These are phyloP conservation scores for Rhynchonema sp. DNA, from an alignment of 2,888 invertebrate species.

Conservation along the genomic window DNA sequence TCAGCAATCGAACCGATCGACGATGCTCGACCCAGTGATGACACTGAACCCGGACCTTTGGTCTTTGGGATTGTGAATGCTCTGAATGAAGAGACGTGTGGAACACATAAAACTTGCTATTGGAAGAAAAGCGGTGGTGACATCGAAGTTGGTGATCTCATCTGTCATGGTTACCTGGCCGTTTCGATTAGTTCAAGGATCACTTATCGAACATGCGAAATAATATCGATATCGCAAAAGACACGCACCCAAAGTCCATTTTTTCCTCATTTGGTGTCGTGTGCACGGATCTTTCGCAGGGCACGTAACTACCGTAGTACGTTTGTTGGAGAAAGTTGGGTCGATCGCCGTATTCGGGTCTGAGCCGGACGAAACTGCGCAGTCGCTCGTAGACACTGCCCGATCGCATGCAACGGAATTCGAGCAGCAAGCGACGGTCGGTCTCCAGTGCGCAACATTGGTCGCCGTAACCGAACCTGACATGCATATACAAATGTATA, in stretches of 20 bases:
- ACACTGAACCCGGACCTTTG: not conserved
- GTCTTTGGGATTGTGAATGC: not conserved
- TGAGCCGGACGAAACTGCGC: not conserved
- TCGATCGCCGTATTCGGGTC: not conserved
- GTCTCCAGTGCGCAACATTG: not conserved
- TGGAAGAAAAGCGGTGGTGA: not conserved
- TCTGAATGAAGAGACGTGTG: not conserved
- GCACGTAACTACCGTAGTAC: not conserved
- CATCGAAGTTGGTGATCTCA: not conserved
- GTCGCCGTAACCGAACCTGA: not conserved
- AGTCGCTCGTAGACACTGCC: not conserved
- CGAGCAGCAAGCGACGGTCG: not conserved
- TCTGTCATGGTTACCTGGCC: too few species aligned
- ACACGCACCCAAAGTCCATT: not conserved
- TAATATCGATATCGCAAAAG: too few species aligned
- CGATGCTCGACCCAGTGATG: not conserved
- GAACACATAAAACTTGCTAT: not conserved
- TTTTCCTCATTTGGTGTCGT: not conserved
- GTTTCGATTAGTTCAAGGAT: too few species aligned
- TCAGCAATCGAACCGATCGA: not conserved
- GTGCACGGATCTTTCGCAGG: not conserved
- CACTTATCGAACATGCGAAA: too few species aligned
- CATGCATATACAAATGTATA: not conserved
- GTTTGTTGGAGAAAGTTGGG: not conserved
- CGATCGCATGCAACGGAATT: not conserved